These are phyloP conservation scores for Antheraea yamamai DNA, from an alignment of 2,888 invertebrate species.

Conservation along the genomic window DNA sequence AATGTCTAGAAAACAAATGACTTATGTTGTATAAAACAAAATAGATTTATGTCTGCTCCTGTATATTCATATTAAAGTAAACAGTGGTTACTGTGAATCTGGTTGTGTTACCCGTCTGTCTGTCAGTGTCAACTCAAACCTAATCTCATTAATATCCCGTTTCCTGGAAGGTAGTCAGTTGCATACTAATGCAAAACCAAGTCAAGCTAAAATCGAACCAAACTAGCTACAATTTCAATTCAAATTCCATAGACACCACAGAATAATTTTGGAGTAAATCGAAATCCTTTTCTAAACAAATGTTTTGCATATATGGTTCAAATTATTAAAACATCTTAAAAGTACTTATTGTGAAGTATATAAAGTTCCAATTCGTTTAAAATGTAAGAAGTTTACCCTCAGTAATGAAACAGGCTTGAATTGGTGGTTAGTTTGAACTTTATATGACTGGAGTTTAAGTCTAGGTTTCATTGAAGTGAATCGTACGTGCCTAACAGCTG, in stretches of 20 bases:
- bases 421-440: constrained; percentile 13
- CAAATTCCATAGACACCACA: background rate
- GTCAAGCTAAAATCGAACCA: constrained; percentile 16
- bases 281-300: constrained; percentile 18
- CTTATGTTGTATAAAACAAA: too few species aligned
- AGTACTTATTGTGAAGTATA: background rate
- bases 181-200: constrained; percentile 11
- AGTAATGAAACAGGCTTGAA: background rate
- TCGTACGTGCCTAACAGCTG: constrained; percentile 69
- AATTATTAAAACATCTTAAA: background rate
- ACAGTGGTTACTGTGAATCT: background rate
- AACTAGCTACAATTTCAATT: constrained; percentile 7
- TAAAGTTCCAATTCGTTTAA: background rate
- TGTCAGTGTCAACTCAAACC: constrained; percentile 46
- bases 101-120: constrained; percentile 12
- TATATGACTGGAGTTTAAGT: constrained; percentile 25
- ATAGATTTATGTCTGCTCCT: too few species aligned
- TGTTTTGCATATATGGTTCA: background rate
- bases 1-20: too few species aligned
- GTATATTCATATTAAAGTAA: too few species aligned
- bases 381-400: background rate
- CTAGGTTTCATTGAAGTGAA: constrained; percentile 29
- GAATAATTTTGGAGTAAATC: background rate
- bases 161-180: constrained; percentile 35
- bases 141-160: constrained; percentile 52